Evolutionary conservation across 2,113 vertebrate species (phyloP), one percentile per base, ranked within the genome.

Genomic region (Xenopus tropicalis): DNA sequence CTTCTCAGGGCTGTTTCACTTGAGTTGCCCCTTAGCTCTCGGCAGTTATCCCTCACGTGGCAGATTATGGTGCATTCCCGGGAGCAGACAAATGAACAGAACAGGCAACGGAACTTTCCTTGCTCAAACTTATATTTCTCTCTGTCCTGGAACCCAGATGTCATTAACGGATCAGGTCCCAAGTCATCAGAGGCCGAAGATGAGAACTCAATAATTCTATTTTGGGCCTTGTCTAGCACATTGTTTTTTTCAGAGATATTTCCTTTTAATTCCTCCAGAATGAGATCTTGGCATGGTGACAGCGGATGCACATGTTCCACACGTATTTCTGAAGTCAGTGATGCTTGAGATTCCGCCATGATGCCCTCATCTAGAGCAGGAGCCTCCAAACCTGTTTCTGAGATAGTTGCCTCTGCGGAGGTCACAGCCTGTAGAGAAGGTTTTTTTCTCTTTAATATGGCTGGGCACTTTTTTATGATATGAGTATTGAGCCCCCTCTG

Each of bases 401-500:
- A 11, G 16, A 10, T 54, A 11, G 7, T 72, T 64, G 54, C 23
- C 46, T 29, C 67, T 21, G 81, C 78, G 25, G 58, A 70, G 52
- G 1, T 56, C 48, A 64, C 17, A 21, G 69, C 6, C 20, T 74
- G 82, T 1, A 59, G 57, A 44, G 82, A 78, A 24, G 52, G 70
- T 67, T 85, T 91, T 52, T 73, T 89, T 78, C 82, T 92, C 73
- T 80, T 89, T n/a, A 84, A 80, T 13, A 88, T 73, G 13, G 86
- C 79, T 0, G 91, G 89, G 61, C 95, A 97, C 76, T 93, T 98
- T 71, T 90, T 94, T 17, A 90, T 81, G 11, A 90, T 78, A 66
- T 98, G 96, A 1, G 92, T 93, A 58, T 92, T 91, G 11, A 98
- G 91, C 12, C 94, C 93, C 6, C 94, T 90, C 62, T 86, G 91